Base-by-base conservation (phyloP, 2,888 invertebrate genomes). In the Melangyna quadrimaculata region DNA sequence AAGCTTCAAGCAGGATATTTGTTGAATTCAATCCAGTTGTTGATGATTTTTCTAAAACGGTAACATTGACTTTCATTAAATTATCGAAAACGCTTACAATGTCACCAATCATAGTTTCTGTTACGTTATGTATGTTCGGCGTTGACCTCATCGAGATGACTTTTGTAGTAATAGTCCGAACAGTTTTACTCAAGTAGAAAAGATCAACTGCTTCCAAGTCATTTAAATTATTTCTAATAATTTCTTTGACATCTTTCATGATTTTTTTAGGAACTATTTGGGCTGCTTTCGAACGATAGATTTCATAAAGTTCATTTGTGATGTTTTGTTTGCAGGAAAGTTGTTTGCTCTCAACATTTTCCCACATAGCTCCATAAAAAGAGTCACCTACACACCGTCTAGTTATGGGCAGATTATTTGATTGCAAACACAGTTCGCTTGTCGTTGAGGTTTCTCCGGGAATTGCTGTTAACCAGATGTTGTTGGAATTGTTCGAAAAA, bases 361-460 rank as follows among this genome's bases (percentile, higher is more conserved):
- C 92, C 95, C 95, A 95, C 57, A 88, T 87, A 24, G 94, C 94
- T 14, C 95, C 95, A 7, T 91, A 88, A 4, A 94, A 88, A 89
- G 94, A 95, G 75, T 94, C 92, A 1, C 95, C 95, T 10, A 88
- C 71, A 88, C 95, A 95, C 67, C 91, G 90, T 87, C 95, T 92
- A 24, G 93, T 93, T 1, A 94, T 93, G 1, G 95, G 95, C 73
- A 94, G 90, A 1, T 94, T n/a, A n/a, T n/a, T 93, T 8, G 89
- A 88, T 90, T 94, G 93, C 51, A 95, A 90, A 88, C 95, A 95
- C 65, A 94, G 92, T 87, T 94, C 93, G 55, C 91, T 91, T 0
- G 94, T 93, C 3, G 94, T 93, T 2, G 93, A 92, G 51, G 93
- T 92, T 72, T 93, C 92, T 1, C 94, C 94, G 32, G 94, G 92